Conservation (phyloP, 2,888 invertebrate genomes). For the Hypercompe scribonia region DNA sequence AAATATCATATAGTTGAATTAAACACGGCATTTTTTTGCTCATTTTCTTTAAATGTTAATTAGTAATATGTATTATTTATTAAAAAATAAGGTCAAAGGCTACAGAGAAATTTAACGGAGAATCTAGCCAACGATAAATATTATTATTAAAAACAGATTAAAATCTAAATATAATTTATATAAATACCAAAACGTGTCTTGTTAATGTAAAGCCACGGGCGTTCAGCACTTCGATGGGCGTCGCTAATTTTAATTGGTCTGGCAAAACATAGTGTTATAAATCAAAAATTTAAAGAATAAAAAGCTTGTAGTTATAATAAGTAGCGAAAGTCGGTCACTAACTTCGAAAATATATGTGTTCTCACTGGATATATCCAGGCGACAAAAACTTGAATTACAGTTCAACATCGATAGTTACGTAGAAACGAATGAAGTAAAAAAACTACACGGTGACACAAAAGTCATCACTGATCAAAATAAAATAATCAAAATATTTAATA, state of each 20-base stretch:
- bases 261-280: conserved; percentile 12
- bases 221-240: conserved; percentile 30
- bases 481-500: too few relatives aligned
- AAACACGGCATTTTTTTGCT: too few relatives aligned
- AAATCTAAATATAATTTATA: conserved; percentile 20
- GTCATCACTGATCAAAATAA: too few relatives aligned
- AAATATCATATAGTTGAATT: too few relatives aligned
- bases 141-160: conserved; percentile 10
- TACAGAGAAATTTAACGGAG: not conserved
- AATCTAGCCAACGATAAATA: conserved; percentile 3
- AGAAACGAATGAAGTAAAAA: not conserved
- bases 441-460: too few relatives aligned
- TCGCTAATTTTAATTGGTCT: conserved; percentile 20
- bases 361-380: not conserved
- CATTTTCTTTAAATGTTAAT: not conserved
- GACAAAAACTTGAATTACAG: not conserved
- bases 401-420: not conserved
- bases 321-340: conserved; percentile 17
- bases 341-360: conserved; percentile 2
- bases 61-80: not conserved
- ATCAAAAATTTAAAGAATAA: conserved; percentile 10
- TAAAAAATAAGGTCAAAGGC: not conserved
- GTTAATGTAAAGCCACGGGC: conserved; percentile 23
- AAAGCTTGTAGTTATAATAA: not conserved
- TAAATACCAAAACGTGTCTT: conserved; percentile 14